phyloP scores from a whole-genome alignment of 2,113 vertebrate species.

The Rhabdornis inornatus region DNA sequence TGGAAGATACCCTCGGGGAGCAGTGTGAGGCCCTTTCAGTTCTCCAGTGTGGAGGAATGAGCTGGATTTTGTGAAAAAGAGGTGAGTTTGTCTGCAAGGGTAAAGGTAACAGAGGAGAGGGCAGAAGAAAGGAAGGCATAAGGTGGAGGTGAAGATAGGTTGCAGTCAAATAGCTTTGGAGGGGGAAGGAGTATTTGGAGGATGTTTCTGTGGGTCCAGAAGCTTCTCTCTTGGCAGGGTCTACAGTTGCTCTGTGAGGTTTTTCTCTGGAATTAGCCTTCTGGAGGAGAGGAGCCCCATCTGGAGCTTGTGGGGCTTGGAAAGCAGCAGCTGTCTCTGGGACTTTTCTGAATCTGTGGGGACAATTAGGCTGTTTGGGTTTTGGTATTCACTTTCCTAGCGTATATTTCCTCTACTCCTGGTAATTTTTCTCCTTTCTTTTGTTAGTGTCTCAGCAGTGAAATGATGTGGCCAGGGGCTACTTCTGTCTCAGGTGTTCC shows the following conservation, averaged over 20 bases:
- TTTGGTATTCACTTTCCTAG: not conserved
- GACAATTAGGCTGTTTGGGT: not conserved
- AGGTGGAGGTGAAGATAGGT: not conserved
- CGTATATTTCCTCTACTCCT: fast-evolving
- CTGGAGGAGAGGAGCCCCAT: not conserved
- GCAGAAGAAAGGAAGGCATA: not conserved
- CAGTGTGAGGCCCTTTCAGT: not conserved
- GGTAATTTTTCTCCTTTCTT: not conserved
- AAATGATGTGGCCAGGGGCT: not conserved
- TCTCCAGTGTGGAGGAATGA: fast-evolving
- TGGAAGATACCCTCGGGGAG: not conserved
- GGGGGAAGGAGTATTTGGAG: not conserved
- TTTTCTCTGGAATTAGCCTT: not conserved
- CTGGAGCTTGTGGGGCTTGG: not conserved
- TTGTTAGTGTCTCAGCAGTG: not conserved
- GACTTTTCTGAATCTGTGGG: not conserved
- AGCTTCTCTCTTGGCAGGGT: not conserved
- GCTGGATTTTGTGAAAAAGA: not conserved
- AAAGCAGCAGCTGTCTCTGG: not conserved
- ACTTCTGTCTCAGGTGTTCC: not conserved
- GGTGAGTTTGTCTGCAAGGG: not conserved
- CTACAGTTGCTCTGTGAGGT: not conserved
- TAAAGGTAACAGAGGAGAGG: not conserved
- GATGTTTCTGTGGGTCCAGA: not conserved
- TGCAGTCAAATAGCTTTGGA: not conserved